Evolutionary conservation across 1,140 invertebrate species (phyloP), one percentile per base, ranked within the genome.

Genomic region (Popillia japonica): DNA sequence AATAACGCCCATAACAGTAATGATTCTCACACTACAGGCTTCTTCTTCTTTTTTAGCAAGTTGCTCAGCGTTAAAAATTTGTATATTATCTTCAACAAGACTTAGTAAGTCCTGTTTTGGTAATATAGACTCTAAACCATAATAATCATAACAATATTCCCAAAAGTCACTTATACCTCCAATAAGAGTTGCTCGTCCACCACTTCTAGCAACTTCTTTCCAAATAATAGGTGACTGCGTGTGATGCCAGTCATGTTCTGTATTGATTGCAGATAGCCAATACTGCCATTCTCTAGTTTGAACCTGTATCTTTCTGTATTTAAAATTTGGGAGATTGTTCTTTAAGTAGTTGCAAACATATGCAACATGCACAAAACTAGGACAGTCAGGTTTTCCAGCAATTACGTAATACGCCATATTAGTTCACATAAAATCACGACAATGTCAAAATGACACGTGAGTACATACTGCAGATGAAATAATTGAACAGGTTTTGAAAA

Each of bases 91-190:
- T 42, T 85, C 80, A 6, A 84, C 76, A 27, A 90, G 79, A 72
- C 85, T 84, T 78, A 86, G 78, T 77, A 88, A 86, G 80, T 88
- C 87, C 17, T 87, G 84, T 76, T 83, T 82, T 10, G 85, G 73
- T 40, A 89, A 81, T 78, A 86, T 84, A 7, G 85, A 84, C 82
- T 89, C 87, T 75, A 90, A 84, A n/a, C 87, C 84, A 80, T 90
- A 90, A 84, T 90, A 90, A 44, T 89, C 88, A 83, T 88, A 86
- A 78, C 87, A 88, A 79, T 90, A 90, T 80, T 90, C 89, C 82
- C 88, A 87, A 85, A 90, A 90, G 74, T 90, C 87, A 40, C 86
- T 80, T 22, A 87, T 82, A 10, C 87, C 87, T n/a, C 90, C 90
- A 55, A 90, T 88, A 75, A 89, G 88, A 81, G 84, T 83, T 10